Conservation (phyloP, 2,888 invertebrate genomes). For the Xestoiulus laeticollis region DNA sequence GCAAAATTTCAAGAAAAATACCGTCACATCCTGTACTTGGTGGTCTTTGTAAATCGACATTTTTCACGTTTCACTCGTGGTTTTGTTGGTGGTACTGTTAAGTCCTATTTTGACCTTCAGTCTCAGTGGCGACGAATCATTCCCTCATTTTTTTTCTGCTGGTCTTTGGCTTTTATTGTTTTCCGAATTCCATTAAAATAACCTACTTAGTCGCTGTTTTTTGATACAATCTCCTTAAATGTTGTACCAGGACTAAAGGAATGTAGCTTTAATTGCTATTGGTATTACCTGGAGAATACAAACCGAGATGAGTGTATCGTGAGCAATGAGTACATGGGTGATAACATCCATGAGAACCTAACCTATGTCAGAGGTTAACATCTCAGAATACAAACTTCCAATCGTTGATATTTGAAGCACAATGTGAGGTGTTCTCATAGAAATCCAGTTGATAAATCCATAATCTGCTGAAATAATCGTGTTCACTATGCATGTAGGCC, state of each 20-base stretch:
- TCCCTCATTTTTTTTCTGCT: neutral
- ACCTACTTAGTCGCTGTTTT: constrained; percentile 2
- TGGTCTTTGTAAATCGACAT: neutral
- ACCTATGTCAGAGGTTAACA: neutral
- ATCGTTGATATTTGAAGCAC: too few species aligned
- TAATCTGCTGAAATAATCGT: too few species aligned
- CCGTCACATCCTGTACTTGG: neutral
- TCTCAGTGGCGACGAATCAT: neutral
- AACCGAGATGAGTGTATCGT: neutral
- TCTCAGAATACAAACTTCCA: too few species aligned
- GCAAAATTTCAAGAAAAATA: neutral
- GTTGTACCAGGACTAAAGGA: neutral
- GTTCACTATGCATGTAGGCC: too few species aligned
- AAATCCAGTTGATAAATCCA: too few species aligned
- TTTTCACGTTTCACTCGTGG: neutral
- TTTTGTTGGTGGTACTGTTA: neutral
- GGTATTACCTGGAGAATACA: neutral
- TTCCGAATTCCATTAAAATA: constrained; percentile 31
- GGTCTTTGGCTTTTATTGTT: constrained; percentile 13
- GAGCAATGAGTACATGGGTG: neutral
- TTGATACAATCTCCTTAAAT: constrained; percentile 1
- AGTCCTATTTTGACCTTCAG: neutral
- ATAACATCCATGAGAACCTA: neutral
- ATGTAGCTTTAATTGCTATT: neutral
- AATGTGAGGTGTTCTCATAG: too few species aligned